Percentiles rank a stretch among this genome's conserved stretches.
phyloP scores from a whole-genome alignment of 2,113 vertebrate species.

The Poeciliopsis occidentalis region DNA sequence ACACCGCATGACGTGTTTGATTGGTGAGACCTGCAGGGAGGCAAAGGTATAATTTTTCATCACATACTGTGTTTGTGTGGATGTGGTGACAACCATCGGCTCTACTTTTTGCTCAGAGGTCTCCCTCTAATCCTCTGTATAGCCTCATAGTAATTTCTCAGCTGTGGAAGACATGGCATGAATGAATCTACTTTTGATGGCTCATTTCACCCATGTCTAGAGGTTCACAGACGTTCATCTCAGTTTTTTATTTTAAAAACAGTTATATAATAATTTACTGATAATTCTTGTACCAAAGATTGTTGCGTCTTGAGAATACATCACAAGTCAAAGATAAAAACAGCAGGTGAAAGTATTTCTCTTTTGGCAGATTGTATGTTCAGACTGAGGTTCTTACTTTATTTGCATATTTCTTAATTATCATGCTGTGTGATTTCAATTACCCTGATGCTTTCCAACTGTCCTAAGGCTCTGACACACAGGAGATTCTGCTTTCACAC shows the following conservation, averaged over 20 bases:
- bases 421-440: too few relatives aligned
- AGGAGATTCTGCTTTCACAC: too few relatives aligned
- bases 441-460: too few relatives aligned
- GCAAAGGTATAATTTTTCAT: constrained; percentile 21
- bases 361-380: background rate
- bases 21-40: background rate
- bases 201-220: background rate
- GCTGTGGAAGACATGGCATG: background rate
- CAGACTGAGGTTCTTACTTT: background rate
- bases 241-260: background rate
- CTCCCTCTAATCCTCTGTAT: background rate
- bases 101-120: background rate
- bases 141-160: too few relatives aligned
- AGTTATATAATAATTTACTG: background rate
- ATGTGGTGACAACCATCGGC: background rate
- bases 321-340: background rate
- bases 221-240: background rate
- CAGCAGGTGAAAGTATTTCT: background rate
- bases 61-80: background rate
- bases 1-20: background rate
- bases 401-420: too few relatives aligned
- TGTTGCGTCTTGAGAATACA: background rate
- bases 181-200: background rate
- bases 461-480: too few relatives aligned
- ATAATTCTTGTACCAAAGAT: background rate